These are phyloP conservation scores for Opisthocomus hoazin DNA, from an alignment of 2,113 vertebrate genomes.

Conservation along the genomic window DNA sequence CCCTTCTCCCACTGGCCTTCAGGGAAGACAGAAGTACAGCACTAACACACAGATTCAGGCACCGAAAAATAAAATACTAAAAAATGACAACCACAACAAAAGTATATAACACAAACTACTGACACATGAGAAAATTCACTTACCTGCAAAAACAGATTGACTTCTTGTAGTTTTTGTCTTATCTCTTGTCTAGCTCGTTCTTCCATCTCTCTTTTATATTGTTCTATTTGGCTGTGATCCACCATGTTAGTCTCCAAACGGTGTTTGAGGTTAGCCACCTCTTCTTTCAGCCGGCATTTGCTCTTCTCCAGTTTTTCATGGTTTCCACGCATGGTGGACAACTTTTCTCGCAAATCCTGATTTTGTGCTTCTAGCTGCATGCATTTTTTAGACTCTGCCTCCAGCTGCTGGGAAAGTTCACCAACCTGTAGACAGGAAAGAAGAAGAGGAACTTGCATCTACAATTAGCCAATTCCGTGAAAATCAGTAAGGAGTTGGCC, in stretches of 20 bases:
- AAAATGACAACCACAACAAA: not conserved
- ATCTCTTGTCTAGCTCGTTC: slow-evolving; percentile 81
- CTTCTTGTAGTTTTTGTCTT: slow-evolving; percentile 84
- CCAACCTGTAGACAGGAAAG: slow-evolving; percentile 64
- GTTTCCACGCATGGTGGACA: slow-evolving; percentile 69
- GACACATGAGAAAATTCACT: not conserved
- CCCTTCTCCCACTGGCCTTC: not conserved
- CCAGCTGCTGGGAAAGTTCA: slow-evolving; percentile 79
- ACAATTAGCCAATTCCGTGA: not conserved
- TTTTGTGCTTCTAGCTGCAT: slow-evolving; percentile 75
- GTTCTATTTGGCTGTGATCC: slow-evolving; percentile 74
- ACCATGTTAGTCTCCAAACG: slow-evolving; percentile 69
- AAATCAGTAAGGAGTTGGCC: not conserved
- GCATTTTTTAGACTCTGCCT: slow-evolving; percentile 68
- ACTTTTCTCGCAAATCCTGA: slow-evolving; percentile 75
- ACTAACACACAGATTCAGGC: not conserved
- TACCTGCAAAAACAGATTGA: slow-evolving; percentile 91
- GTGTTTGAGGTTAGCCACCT: slow-evolving; percentile 73
- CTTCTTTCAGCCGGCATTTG: slow-evolving; percentile 80
- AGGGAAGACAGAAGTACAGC: not conserved
- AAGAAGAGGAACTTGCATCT: not conserved
- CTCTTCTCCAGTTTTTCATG: slow-evolving; percentile 77
- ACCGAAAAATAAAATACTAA: not conserved
- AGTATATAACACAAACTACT: not conserved
- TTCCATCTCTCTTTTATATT: slow-evolving; percentile 80